phyloP scores from a whole-genome alignment of 2,797 vertebrate species.

The Poecilia gillii region DNA sequence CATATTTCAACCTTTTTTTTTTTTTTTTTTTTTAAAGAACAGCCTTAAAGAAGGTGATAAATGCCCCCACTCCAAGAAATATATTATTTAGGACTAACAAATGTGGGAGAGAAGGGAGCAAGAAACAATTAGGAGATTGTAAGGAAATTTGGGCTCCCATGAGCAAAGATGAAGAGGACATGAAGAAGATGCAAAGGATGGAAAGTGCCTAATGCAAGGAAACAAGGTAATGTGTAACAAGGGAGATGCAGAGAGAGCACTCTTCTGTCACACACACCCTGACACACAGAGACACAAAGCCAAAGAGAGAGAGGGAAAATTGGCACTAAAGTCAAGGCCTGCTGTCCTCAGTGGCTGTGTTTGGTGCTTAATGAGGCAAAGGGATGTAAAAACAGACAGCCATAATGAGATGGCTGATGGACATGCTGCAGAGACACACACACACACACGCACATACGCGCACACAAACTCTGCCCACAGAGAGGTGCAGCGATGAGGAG shows the following conservation, averaged over 20 bases:
- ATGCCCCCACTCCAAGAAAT: background rate
- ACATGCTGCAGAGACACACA: constrained; percentile 59
- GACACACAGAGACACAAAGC: constrained; percentile 14
- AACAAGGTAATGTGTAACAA: constrained; percentile 58
- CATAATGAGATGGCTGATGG: constrained; percentile 83
- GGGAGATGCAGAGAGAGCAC: constrained; percentile 52
- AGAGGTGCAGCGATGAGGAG: constrained; percentile 29
- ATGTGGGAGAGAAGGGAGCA: constrained; percentile 13
- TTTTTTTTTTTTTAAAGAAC: background rate
- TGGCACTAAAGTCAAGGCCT: constrained; percentile 78
- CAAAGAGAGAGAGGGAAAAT: constrained; percentile 55
- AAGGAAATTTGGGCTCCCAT: constrained; percentile 48
- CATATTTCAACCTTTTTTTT: background rate
- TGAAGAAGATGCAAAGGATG: constrained; percentile 48
- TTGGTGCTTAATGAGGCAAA: constrained; percentile 81
- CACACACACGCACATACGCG: background rate
- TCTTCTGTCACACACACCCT: constrained; percentile 19
- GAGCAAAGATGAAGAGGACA: constrained; percentile 47
- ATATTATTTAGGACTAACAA: constrained; percentile 6
- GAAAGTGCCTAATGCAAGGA: constrained; percentile 59
- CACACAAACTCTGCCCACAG: constrained; percentile 10
- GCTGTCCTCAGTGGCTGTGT: constrained; percentile 79
- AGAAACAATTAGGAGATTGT: constrained; percentile 34
- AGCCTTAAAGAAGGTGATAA: background rate
- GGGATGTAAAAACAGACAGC: constrained; percentile 82